These are phyloP conservation scores for Plebejus anna DNA, from an alignment of 2,888 invertebrate genomes.

Conservation along the genomic window DNA sequence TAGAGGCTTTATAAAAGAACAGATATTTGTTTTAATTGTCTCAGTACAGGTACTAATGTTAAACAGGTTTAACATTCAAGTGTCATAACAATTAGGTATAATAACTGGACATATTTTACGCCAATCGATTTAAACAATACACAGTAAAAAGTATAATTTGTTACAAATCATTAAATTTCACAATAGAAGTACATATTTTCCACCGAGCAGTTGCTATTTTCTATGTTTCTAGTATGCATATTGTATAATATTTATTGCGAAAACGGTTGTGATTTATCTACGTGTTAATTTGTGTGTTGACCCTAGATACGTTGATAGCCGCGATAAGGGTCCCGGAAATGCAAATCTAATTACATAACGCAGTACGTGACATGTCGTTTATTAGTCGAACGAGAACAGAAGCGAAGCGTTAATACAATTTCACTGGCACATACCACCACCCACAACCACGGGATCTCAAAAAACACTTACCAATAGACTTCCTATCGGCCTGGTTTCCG, in stretches of 20 bases:
- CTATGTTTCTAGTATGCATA: not conserved
- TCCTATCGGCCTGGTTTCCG: constrained; percentile 76
- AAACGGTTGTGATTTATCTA: constrained; percentile 22
- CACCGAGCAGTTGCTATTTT: not conserved
- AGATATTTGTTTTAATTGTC: too few species aligned
- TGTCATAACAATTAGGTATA: not conserved
- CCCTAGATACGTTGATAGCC: constrained; percentile 59
- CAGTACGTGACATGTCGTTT: constrained; percentile 7
- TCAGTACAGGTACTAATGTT: too few species aligned
- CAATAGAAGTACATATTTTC: constrained; percentile 29
- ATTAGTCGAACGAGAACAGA: constrained; percentile 16
- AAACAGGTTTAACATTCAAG: too few species aligned
- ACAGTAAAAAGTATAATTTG: constrained; percentile 7
- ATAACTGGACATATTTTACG: constrained; percentile 1
- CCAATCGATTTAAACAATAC: constrained; percentile 13
- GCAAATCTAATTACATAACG: constrained; percentile 31
- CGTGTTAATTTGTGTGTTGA: constrained; percentile 53
- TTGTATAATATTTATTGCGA: not conserved
- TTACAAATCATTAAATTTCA: constrained; percentile 22
- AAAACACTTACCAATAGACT: constrained; percentile 76
- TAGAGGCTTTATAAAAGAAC: too few species aligned
- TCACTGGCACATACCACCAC: constrained; percentile 20
- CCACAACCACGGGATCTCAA: constrained; percentile 41
- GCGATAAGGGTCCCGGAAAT: constrained; percentile 43
- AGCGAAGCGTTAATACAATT: constrained; percentile 15